A percentile compares a stretch with the other conserved stretches of the same genome.
Evolutionary conservation across 2,888 invertebrate species (phyloP).

Genomic region (Nephrotoma appendiculata): DNA sequence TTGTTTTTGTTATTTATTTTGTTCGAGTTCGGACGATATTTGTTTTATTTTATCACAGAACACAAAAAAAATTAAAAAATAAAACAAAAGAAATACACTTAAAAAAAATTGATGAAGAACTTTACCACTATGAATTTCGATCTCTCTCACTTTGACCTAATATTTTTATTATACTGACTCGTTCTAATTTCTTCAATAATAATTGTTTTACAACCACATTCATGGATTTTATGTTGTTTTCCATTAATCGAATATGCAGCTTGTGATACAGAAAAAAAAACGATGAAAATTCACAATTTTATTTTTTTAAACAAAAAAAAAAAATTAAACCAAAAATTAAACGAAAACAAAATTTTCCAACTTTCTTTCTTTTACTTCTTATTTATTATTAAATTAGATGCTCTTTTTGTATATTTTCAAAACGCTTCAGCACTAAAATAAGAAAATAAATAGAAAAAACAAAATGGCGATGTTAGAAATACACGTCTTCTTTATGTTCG

Average conservation of each 20-base stretch:
- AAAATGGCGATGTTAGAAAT: neutral
- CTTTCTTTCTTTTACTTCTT: neutral
- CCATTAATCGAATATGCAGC: neutral
- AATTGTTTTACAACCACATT: neutral
- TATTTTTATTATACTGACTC: neutral
- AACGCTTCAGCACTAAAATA: neutral
- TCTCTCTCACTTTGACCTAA: neutral
- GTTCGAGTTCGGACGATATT: conserved; percentile 1
- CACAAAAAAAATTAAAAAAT: conserved; percentile 4
- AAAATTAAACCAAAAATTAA: neutral
- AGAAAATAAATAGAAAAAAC: neutral
- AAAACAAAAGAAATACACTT: neutral
- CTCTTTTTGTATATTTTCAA: neutral
- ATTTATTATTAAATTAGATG: neutral
- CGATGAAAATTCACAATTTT: neutral
- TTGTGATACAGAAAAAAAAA: neutral
- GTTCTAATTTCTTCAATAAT: neutral
- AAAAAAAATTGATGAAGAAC: neutral
- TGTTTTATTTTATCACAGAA: conserved; percentile 7
- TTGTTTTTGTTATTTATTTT: neutral
- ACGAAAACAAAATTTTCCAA: neutral
- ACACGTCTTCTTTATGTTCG: neutral
- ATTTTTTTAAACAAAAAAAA: neutral
- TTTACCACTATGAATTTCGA: neutral
- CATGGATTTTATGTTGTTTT: neutral